Conservation (phyloP, 2,888 invertebrate genomes). For the Tipula unca region DNA sequence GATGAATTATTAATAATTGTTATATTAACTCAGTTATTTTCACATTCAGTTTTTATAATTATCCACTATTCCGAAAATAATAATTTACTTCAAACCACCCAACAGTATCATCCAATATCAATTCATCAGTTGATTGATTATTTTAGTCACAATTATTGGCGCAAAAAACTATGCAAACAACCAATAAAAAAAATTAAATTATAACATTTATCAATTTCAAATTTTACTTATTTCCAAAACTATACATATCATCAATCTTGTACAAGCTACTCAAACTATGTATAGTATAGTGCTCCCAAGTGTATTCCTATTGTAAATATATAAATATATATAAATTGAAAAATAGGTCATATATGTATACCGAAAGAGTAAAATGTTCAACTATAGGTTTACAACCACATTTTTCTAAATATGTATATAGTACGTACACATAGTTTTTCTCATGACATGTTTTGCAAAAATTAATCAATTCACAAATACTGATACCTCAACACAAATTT, state of each 20-base stretch:
- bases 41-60: too few relatives aligned
- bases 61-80: too few relatives aligned
- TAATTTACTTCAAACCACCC: too few relatives aligned
- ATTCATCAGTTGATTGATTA: neutral
- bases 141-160: neutral
- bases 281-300: neutral
- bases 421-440: too few relatives aligned
- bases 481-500: too few relatives aligned
- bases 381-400: neutral
- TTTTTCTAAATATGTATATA: neutral
- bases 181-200: neutral
- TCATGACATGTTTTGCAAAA: too few relatives aligned
- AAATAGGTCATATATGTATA: neutral
- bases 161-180: neutral
- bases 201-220: neutral
- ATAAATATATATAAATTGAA: neutral
- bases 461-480: too few relatives aligned
- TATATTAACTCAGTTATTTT: too few relatives aligned
- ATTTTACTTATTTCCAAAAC: neutral
- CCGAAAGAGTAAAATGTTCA: neutral
- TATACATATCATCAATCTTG: neutral
- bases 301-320: neutral
- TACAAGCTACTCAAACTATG: neutral
- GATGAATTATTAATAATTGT: too few relatives aligned
- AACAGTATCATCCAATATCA: neutral